Conservation (phyloP, 1,140 invertebrate species). For the Gryon sp. region DNA sequence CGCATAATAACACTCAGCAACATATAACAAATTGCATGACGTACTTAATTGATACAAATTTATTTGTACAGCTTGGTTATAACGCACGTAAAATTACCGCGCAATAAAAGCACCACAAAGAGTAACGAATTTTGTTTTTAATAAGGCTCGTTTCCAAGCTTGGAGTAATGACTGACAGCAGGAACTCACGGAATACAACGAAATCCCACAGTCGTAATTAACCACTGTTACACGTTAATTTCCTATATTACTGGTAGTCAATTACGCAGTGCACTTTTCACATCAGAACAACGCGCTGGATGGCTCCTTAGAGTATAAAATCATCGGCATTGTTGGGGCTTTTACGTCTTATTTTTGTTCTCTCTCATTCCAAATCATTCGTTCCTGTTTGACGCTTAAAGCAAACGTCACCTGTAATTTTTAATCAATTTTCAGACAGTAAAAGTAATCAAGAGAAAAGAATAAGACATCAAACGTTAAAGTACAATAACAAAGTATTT, state of each 20-base stretch:
- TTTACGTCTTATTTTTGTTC: slow-evolving; percentile 4
- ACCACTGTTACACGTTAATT: slow-evolving; percentile 65
- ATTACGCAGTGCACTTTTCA: slow-evolving; percentile 64
- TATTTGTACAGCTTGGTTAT: slow-evolving; percentile 3
- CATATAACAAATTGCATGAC: neutral
- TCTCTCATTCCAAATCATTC: neutral
- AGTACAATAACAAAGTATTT: slow-evolving; percentile 40
- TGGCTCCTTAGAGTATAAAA: slow-evolving; percentile 43
- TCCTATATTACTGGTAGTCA: slow-evolving; percentile 69
- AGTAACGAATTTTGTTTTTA: slow-evolving; percentile 31
- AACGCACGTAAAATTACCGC: neutral
- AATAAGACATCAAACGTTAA: too few species aligned
- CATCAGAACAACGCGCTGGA: slow-evolving; percentile 49
- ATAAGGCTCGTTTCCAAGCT: slow-evolving; percentile 35
- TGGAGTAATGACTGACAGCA: slow-evolving; percentile 34
- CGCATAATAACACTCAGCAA: slow-evolving; percentile 4
- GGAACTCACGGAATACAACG: slow-evolving; percentile 41
- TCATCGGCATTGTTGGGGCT: too few species aligned
- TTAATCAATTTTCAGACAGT: too few species aligned
- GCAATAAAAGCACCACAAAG: slow-evolving; percentile 9
- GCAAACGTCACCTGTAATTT: too few species aligned
- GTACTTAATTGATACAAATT: slow-evolving; percentile 30
- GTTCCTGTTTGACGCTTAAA: too few species aligned
- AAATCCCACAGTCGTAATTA: slow-evolving; percentile 64
- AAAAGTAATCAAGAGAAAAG: too few species aligned